Conservation (phyloP, 2,888 invertebrate species). For the Drosophila ustulata region DNA sequence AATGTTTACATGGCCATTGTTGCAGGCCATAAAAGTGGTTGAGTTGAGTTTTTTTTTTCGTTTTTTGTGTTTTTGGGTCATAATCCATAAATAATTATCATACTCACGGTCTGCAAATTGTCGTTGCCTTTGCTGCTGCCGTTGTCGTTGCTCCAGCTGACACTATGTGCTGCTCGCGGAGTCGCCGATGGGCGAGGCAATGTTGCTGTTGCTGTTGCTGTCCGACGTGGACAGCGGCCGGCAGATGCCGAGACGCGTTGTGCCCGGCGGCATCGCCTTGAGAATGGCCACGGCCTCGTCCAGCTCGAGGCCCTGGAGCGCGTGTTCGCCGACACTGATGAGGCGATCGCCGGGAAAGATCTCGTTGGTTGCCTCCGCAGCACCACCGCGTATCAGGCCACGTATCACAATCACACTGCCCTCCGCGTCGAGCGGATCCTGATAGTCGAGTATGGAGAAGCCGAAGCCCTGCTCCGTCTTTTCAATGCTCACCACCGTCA, state of each 20-base stretch:
- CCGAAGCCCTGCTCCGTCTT: conserved; percentile 99
- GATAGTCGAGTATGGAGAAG: conserved; percentile 98
- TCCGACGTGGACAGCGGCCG: conserved; percentile 87
- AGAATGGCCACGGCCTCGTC: conserved; percentile 98
- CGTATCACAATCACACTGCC: conserved; percentile 98
- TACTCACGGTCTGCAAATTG: conserved; percentile 78
- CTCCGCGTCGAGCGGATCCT: conserved; percentile 97
- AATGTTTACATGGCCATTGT: background rate
- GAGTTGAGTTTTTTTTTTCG: background rate
- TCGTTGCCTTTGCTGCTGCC: background rate
- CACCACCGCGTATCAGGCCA: conserved; percentile 98
- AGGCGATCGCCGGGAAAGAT: conserved; percentile 98
- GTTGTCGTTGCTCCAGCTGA: conserved; percentile 15
- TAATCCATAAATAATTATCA: conserved; percentile 3
- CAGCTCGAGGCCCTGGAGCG: conserved; percentile 95
- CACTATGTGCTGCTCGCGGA: conserved; percentile 84
- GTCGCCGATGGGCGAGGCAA: conserved; percentile 83
- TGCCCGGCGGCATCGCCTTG: conserved; percentile 96
- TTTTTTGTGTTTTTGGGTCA: background rate
- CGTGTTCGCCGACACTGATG: conserved; percentile 95
- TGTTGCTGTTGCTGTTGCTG: conserved; percentile 85
- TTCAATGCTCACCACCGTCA: conserved; percentile 94
- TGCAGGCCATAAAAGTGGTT: conserved; percentile 1
- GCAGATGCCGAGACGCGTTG: conserved; percentile 96
- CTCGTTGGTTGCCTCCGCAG: conserved; percentile 97